phyloP scores from a whole-genome alignment of 2,888 invertebrate species.

The Junonia oenone region DNA sequence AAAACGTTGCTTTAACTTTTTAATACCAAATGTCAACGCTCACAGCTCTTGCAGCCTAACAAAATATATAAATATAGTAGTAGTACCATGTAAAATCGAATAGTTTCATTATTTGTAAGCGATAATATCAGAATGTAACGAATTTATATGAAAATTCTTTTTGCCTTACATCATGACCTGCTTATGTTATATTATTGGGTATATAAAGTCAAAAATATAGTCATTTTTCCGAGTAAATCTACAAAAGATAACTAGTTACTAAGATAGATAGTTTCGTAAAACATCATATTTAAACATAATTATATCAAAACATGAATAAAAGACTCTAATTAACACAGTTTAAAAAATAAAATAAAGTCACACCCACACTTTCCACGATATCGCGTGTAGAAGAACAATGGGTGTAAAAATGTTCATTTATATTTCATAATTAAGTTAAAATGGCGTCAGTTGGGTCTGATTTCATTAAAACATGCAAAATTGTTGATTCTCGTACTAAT shows the following conservation, averaged over 20 bases:
- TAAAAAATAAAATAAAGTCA: neutral
- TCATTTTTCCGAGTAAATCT: no score
- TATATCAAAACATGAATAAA: neutral
- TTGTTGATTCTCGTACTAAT: neutral
- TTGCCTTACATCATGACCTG: no score
- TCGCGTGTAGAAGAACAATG: conserved; percentile 17
- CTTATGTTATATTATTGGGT: no score
- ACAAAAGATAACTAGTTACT: no score
- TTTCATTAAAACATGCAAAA: conserved; percentile 6
- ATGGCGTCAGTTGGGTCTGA: conserved; percentile 14
- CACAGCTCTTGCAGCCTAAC: neutral
- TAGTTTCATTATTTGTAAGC: no score
- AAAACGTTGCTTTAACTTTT: neutral
- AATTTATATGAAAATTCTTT: no score
- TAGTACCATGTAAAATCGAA: no score
- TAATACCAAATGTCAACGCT: neutral
- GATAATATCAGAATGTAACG: no score
- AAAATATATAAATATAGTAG: neutral
- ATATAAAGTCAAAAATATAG: no score
- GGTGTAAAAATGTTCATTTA: conserved; percentile 7
- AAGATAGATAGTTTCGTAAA: no score
- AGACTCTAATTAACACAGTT: neutral
- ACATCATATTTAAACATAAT: neutral
- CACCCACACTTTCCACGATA: conserved; percentile 1
- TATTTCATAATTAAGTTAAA: conserved; percentile 15